Percentiles rank a stretch among this genome's conserved stretches.
phyloP scores from a whole-genome alignment of 2,888 invertebrate species.

The Tribolium freemani region DNA sequence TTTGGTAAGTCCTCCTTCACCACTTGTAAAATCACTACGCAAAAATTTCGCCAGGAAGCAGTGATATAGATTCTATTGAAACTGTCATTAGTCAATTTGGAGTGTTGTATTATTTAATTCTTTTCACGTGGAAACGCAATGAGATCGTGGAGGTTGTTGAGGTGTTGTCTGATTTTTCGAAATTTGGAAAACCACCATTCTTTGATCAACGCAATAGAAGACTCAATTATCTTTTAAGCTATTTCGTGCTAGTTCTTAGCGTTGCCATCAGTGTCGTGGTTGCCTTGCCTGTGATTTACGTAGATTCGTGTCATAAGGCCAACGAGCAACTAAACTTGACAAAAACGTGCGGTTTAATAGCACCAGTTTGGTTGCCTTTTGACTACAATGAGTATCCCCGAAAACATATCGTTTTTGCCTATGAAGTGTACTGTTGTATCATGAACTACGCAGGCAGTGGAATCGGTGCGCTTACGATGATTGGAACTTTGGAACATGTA shows the following conservation, averaged over 20 bases:
- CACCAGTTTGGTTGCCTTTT: background rate
- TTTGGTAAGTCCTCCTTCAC: background rate
- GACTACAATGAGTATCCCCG: background rate
- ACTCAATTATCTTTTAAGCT: background rate
- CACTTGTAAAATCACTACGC: too few species aligned
- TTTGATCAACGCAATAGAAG: background rate
- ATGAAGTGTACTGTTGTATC: slow-evolving; percentile 4
- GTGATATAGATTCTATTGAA: background rate
- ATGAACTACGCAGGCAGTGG: slow-evolving; percentile 14
- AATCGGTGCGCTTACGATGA: background rate
- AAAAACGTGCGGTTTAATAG: background rate
- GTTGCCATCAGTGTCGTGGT: background rate
- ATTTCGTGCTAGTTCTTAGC: background rate
- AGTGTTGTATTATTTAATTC: background rate
- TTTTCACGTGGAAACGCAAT: background rate
- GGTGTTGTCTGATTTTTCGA: background rate
- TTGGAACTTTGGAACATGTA: slow-evolving; percentile 22
- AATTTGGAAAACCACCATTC: background rate
- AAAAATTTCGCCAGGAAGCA: background rate
- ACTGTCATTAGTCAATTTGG: background rate
- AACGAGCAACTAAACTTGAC: background rate
- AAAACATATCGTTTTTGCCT: slow-evolving; percentile 1
- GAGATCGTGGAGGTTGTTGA: background rate
- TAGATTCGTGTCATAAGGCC: background rate
- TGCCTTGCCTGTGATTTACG: background rate